These are phyloP conservation scores for Ceratina calcarata DNA, from an alignment of 1,140 invertebrate species.

Conservation along the genomic window DNA sequence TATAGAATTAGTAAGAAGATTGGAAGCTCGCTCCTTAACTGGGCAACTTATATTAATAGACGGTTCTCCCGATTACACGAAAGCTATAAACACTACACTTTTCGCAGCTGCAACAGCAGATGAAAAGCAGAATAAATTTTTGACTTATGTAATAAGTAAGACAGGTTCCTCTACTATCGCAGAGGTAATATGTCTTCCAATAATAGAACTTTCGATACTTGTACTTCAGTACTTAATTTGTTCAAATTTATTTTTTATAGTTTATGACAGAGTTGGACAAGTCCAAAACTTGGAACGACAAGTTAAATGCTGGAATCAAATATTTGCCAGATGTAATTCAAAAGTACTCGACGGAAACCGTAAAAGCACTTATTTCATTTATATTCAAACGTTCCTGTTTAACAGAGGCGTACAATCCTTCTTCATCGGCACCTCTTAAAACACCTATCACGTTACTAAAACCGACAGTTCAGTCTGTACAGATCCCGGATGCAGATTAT, in stretches of 20 bases:
- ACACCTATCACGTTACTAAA: slow-evolving; percentile 84
- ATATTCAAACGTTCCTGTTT: slow-evolving; percentile 83
- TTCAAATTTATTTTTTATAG: slow-evolving; percentile 62
- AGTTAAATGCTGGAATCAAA: slow-evolving; percentile 67
- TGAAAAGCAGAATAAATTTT: slow-evolving; percentile 68
- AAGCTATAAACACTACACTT: slow-evolving; percentile 65
- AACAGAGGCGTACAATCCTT: slow-evolving; percentile 78
- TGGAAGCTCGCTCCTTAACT: slow-evolving; percentile 72
- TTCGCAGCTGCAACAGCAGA: slow-evolving; percentile 42
- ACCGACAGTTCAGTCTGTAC: slow-evolving; percentile 81
- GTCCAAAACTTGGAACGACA: slow-evolving; percentile 77
- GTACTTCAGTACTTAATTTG: background rate
- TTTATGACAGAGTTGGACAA: too few relatives aligned
- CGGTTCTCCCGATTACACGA: slow-evolving; percentile 75
- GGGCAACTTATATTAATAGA: slow-evolving; percentile 77
- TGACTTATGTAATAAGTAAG: too few relatives aligned
- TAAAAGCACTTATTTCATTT: slow-evolving; percentile 74
- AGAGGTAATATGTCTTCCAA: too few relatives aligned
- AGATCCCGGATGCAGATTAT: slow-evolving; percentile 83
- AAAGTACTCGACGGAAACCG: too few relatives aligned
- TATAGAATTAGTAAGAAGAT: slow-evolving; percentile 71
- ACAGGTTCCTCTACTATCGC: too few relatives aligned
- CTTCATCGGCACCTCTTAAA: slow-evolving; percentile 75
- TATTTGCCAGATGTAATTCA: slow-evolving; percentile 49
- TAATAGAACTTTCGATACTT: too few relatives aligned